Conservation (phyloP, 2,888 invertebrate genomes). For the Urechis unicinctus region DNA sequence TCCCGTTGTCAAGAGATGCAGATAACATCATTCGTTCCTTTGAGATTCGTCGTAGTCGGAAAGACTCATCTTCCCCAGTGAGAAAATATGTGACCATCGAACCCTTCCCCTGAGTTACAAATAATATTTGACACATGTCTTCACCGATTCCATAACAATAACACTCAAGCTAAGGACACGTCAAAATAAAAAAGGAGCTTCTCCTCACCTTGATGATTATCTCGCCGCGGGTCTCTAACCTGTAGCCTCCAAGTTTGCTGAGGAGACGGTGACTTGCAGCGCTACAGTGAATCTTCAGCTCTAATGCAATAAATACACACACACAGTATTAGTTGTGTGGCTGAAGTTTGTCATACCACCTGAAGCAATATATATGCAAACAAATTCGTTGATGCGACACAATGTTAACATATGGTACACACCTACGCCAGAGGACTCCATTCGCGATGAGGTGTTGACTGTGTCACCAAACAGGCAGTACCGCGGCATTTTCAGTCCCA, state of each 20-base stretch:
- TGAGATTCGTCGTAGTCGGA: conserved; percentile 17
- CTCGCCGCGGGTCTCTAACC: conserved; percentile 47
- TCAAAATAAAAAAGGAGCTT: neutral
- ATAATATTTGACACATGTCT: neutral
- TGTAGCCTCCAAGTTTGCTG: conserved; percentile 50
- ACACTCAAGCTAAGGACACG: neutral
- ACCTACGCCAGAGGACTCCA: conserved; percentile 43
- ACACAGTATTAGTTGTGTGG: neutral
- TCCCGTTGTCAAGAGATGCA: too few species aligned
- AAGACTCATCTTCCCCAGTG: conserved; percentile 30
- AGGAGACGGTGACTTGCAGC: conserved; percentile 41
- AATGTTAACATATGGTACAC: conserved; percentile 8
- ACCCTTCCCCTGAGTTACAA: conserved; percentile 48
- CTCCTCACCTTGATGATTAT: conserved; percentile 53
- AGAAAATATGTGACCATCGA: conserved; percentile 51
- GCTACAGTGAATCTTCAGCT: conserved; percentile 50
- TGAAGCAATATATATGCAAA: neutral
- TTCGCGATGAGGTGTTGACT: conserved; percentile 41
- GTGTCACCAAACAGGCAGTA: conserved; percentile 61
- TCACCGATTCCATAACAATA: neutral
- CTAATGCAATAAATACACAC: conserved; percentile 20
- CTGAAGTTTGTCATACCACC: neutral
- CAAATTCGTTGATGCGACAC: too few species aligned
- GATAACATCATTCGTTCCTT: too few species aligned
- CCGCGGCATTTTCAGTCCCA: conserved; percentile 85